Base-by-base conservation (phyloP, 1,140 invertebrate species). In the Drosophila navojoa region DNA sequence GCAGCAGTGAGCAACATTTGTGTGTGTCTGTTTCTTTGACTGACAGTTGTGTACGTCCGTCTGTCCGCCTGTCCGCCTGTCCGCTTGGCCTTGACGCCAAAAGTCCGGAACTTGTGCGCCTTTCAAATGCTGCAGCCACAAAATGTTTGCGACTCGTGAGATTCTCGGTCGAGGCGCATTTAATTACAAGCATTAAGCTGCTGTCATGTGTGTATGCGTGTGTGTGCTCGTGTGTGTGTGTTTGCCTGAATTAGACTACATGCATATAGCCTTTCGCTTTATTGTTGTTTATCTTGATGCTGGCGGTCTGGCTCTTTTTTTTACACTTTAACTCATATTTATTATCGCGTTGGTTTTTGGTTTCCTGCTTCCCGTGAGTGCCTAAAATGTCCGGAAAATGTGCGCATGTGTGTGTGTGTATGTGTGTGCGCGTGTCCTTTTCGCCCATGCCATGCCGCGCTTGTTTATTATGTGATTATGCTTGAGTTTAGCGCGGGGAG, bases 391-490 rank as follows among this genome's bases (percentile, higher is more conserved):
- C 40, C 32, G 40, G 25, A 52, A 45, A 52, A 63, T 71, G 55
- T 67, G 9, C 44, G 45, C 38, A n/a, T 63, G 32, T 55, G 4
- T 29, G n/a, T 40, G 63, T 57, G 29, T 47, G 11, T 57, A 19
- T 47, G 11, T 42, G 22, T 54, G 40, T 45, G 15, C 15, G 50
- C 9, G 50, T 27, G 45, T 50, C 57, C 57, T 59, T 61, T 53
- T 60, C 32, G 38, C 63, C 50, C 44, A 29, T 58, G 44, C 45
- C 69, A 71, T 64, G 27, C 19, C 19, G 38, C 63, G 45, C 49
- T 71, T 89, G 75, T 89, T 89, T 89, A 89, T 89, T 89, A 89
- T 89, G 84, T 90, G 84, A 89, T 89, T 89, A 89, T 89, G 85
- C 80, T 66, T 67, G 66, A 87, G 69, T 87, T 89, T 74, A 87